These are phyloP conservation scores for Saturnia japonica DNA, from an alignment of 2,888 invertebrate genomes.

Conservation along the genomic window DNA sequence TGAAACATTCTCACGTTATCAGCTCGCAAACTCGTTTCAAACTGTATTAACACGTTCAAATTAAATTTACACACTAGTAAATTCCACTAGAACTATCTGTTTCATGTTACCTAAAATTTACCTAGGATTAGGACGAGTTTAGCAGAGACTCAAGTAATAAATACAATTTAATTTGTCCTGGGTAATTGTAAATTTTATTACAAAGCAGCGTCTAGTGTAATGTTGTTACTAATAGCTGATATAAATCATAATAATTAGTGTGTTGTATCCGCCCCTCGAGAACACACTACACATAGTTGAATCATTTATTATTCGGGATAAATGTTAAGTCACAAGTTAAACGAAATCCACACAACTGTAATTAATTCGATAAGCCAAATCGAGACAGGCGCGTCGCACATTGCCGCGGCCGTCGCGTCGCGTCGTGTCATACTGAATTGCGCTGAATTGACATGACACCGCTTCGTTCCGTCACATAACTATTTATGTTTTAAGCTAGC, in stretches of 20 bases:
- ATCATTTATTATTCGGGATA: background rate
- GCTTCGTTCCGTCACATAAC: background rate
- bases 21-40: background rate
- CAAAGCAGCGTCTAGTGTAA: background rate
- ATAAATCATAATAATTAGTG: background rate
- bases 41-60: background rate
- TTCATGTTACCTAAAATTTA: background rate
- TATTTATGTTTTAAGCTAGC: background rate
- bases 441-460: slow-evolving; percentile 9
- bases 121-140: background rate
- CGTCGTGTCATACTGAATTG: background rate
- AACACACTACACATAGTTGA: background rate
- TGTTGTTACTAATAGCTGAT: background rate
- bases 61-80: background rate
- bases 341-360: slow-evolving; percentile 4
- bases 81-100: background rate
- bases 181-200: background rate
- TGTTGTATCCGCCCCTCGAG: background rate
- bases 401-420: no score
- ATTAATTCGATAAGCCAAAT: slow-evolving; percentile 1
- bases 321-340: slow-evolving; percentile 8
- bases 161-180: background rate
- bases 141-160: background rate
- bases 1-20: background rate
- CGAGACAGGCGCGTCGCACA: background rate